These are phyloP conservation scores for Connochaetes taurinus DNA, from an alignment of 2,113 vertebrate species.

Conservation along the genomic window DNA sequence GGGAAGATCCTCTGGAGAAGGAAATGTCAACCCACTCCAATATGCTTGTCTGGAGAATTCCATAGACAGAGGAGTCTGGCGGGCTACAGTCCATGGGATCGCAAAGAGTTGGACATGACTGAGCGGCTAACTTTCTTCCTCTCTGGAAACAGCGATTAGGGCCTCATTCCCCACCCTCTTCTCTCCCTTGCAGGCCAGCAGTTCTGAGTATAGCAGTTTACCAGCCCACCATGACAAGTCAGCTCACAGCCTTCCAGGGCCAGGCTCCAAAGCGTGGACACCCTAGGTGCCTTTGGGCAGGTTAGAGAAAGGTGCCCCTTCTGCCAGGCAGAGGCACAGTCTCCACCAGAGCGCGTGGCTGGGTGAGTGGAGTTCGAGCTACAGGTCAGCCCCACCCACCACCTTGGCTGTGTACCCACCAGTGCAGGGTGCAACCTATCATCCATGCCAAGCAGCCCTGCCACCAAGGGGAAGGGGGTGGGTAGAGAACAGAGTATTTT, in stretches of 20 bases:
- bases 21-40: not conserved
- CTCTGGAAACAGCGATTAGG: not conserved
- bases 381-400: not conserved
- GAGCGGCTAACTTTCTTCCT: not conserved
- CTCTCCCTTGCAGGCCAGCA: not conserved
- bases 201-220: not conserved
- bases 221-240: not conserved
- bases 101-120: not conserved
- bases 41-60: not conserved
- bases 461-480: not conserved
- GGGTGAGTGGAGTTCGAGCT: not conserved
- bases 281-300: not conserved
- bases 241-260: not conserved
- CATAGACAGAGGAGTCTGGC: not conserved
- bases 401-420: too few species aligned
- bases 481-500: not conserved
- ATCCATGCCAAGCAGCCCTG: not conserved
- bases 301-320: not conserved
- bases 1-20: not conserved
- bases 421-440: not conserved
- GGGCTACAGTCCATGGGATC: not conserved
- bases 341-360: not conserved
- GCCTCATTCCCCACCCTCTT: not conserved
- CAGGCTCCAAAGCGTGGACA: accelerated
- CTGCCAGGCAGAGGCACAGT: not conserved